A percentile compares a stretch with the other conserved stretches of the same genome.
phyloP scores from a whole-genome alignment of 1,140 invertebrate genomes.

The Papilio glaucus region DNA sequence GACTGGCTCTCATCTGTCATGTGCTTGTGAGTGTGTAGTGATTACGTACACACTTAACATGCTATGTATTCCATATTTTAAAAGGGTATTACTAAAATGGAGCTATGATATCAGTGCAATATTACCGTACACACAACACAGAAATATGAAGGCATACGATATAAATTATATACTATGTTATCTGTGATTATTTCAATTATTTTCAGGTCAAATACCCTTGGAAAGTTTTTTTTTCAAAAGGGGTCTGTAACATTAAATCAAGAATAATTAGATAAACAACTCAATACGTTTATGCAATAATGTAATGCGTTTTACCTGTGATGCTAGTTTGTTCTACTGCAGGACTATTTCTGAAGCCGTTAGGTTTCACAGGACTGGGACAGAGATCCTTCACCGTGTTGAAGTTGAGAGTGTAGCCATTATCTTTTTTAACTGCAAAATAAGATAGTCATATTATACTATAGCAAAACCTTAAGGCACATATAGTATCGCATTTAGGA shows the following conservation, averaged over 20 bases:
- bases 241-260: too few species aligned
- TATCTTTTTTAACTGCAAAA: slow-evolving; percentile 80
- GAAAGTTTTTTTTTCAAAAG: too few species aligned
- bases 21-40: background rate
- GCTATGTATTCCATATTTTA: background rate
- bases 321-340: slow-evolving; percentile 79
- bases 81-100: background rate
- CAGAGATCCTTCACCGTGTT: slow-evolving; percentile 78
- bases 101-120: background rate
- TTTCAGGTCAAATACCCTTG: too few species aligned
- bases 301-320: slow-evolving; percentile 60
- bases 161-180: too few species aligned
- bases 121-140: background rate
- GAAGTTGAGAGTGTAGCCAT: slow-evolving; percentile 79
- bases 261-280: too few species aligned
- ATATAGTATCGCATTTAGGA: too few species aligned
- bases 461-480: too few species aligned
- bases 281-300: background rate
- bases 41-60: background rate
- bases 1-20: background rate
- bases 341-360: slow-evolving; percentile 81
- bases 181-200: too few species aligned
- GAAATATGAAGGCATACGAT: background rate
- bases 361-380: slow-evolving; percentile 78
- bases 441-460: slow-evolving; percentile 22